Base-by-base conservation (phyloP, 2,113 vertebrate genomes). In the Prolemur simus region DNA sequence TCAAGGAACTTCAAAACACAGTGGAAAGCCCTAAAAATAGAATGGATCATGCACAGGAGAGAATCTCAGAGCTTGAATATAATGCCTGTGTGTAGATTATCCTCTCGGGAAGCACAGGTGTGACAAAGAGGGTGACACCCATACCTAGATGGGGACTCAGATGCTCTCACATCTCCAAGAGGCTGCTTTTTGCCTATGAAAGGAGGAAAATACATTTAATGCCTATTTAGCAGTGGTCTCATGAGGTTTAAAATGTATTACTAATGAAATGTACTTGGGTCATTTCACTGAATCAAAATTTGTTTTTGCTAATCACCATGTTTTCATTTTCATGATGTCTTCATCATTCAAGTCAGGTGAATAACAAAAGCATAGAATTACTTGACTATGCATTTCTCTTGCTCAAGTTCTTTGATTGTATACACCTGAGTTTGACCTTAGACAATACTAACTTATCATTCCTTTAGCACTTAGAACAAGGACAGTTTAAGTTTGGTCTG, bases 341-440 rank as follows among this genome's bases (percentile, higher is more conserved):
- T 94, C 49, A 47, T 91, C 66, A 94, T 42, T 68, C 89, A 77
- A 85, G 58, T 78, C 58, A 76, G 32, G 27, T 84, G 32, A 81
- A 47, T 60, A 74, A 39, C n/a, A 82, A 87, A 49, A 56, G 39
- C 45, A 25, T 5, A 77, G 64, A 71, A 13, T 58, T 83, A 42
- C 63, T 15, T 63, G n/a, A 23, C 39, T 83, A 93, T 71, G 32
- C 4, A 52, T 74, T 96, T 96, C 20, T 18, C 83, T 94, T 29
- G 15, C 15, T 94, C 42, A 5, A 1, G 32, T 71, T 80, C 34
- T 81, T 97, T 77, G 54, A 52, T 32, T 87, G 9, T 69, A 20
- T 52, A 34, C 32, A 83, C 27, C 71, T 88, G 47, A 95, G 8
- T 88, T 90, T 91, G 82, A 94, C 52, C 84, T 92, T 58, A 56